Evolutionary conservation across 2,797 vertebrate species (phyloP), one percentile per base, ranked within the genome.

Genomic region (Eulemur rubriventer): DNA sequence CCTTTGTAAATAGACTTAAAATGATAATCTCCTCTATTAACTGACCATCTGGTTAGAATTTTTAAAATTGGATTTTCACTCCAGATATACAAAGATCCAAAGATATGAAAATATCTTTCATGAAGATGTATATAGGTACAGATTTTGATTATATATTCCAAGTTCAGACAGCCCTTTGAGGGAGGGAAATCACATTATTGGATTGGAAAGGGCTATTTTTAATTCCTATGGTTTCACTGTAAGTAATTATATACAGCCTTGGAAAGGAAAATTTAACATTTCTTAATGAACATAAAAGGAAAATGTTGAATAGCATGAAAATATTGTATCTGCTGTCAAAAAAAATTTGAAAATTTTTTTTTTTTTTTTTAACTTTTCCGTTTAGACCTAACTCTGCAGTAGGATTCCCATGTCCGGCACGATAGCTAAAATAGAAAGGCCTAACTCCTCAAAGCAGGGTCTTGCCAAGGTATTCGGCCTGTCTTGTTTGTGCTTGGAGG

Each of bases 31-130:
- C 59, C 75, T 93, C 72, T 80, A 86, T 96, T 95, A 95, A 91
- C 57, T 95, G 95, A 93, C 88, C 94, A 96, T 94, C 85, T 95
- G 57, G 65, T 86, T 89, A 93, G 84, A 94, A 82, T 97, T 91
- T 86, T 89, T 75, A 43, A 76, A 96, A 94, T 61, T 94, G 38
- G 69, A 67, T 91, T 95, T 97, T 95, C 30, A 76, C 48, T 92
- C 41, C 38, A 86, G 59, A 95, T n/a, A 87, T 65, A 69, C 33
- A 18, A 95, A 91, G n/a, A 85, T 46, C 52, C 48, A 72, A 84
- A 95, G 61, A 88, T 70, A 82, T 80, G 55, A 91, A 92, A 85
- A 85, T 73, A 70, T 89, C 76, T 91, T 86, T 95, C 46, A 65
- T 85, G 63, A 94, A 65, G 69, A 91, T 85, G 0, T 52, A 52